Evolutionary conservation across 1,140 invertebrate genomes (phyloP), one percentile per base, ranked within the genome.

Genomic region (Drosophila nasuta): DNA sequence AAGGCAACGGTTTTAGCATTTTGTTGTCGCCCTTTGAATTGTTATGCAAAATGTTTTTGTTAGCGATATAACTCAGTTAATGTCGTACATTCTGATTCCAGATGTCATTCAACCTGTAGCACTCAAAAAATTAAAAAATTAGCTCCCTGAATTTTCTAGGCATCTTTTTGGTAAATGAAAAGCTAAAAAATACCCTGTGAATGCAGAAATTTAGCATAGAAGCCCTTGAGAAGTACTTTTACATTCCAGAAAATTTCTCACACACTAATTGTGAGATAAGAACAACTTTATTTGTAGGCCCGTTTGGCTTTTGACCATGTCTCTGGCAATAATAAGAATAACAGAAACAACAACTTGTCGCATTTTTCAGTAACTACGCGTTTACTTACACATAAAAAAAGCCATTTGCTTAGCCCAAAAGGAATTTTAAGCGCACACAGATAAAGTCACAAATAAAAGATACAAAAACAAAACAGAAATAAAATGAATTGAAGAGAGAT

Each of bases 311-410:
- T 35, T 41, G 13, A 1, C 54, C 13, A 64, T 4, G 8, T n/a
- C 4, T 43, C 46, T 57, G 25, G 25, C 38, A 30, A 66, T 38
- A 46, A 67, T 46, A 67, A 67, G n/a, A 59, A 20, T 17, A 59
- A 74, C 45, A 59, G 51, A 54, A 62, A 45, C 56, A 75, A 75
- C 66, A 75, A 71, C 54, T 71, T 68, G 60, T 70, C 66, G 68
- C 68, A 75, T 75, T 65, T 71, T 71, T 75, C 28, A 15, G 83
- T 89, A 87, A 87, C 88, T 87, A 87, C 82, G 80, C 77, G 73
- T 88, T 87, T 75, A 71, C 73, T 88, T 83, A 88, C 63, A 57
- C 11, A 17, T 20, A 57, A 57, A 57, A 38, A 75, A 75, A 58
- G 8, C 41, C 79, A 77, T 76, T 86, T 87, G 41, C 52, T 79